These are phyloP conservation scores for Cheilosia grossa DNA, from an alignment of 2,888 invertebrate species.

Conservation along the genomic window DNA sequence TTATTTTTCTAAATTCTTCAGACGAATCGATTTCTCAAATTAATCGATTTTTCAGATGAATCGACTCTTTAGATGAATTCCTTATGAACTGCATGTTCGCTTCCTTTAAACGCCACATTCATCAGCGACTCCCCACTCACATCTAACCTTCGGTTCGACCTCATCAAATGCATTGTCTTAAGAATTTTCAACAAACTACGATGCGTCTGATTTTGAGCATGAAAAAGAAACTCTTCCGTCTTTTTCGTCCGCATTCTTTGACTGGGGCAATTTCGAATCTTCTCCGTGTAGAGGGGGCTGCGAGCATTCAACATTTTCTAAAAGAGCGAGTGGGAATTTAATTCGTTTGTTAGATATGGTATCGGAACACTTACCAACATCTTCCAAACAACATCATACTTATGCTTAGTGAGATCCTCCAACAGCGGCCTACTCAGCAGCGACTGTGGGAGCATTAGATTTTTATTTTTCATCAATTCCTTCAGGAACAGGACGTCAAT, in stretches of 20 bases:
- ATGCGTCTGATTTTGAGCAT: slow-evolving; percentile 80
- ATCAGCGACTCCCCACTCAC: slow-evolving; percentile 59
- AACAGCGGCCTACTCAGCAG: slow-evolving; percentile 77
- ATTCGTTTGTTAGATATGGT: neutral
- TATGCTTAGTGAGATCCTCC: slow-evolving; percentile 74
- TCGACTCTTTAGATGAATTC: too few species aligned
- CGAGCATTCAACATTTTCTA: slow-evolving; percentile 81
- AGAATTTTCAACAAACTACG: slow-evolving; percentile 79
- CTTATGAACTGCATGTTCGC: too few species aligned
- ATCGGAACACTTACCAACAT: slow-evolving; percentile 77
- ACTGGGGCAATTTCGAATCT: slow-evolving; percentile 77
- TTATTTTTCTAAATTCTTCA: too few species aligned
- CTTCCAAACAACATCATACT: slow-evolving; percentile 78
- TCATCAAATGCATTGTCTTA: slow-evolving; percentile 76
- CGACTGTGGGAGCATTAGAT: slow-evolving; percentile 77
- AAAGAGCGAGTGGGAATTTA: neutral
- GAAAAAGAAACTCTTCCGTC: slow-evolving; percentile 77
- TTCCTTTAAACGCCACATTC: too few species aligned
- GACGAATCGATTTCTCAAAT: too few species aligned
- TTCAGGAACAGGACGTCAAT: slow-evolving; percentile 79
- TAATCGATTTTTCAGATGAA: too few species aligned
- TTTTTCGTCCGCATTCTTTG: slow-evolving; percentile 75
- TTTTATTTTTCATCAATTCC: slow-evolving; percentile 77
- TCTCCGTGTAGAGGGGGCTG: slow-evolving; percentile 79
- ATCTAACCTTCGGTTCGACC: slow-evolving; percentile 76